Evolutionary conservation across 2,113 vertebrate genomes (phyloP).

Genomic region (Microtus montanus): DNA sequence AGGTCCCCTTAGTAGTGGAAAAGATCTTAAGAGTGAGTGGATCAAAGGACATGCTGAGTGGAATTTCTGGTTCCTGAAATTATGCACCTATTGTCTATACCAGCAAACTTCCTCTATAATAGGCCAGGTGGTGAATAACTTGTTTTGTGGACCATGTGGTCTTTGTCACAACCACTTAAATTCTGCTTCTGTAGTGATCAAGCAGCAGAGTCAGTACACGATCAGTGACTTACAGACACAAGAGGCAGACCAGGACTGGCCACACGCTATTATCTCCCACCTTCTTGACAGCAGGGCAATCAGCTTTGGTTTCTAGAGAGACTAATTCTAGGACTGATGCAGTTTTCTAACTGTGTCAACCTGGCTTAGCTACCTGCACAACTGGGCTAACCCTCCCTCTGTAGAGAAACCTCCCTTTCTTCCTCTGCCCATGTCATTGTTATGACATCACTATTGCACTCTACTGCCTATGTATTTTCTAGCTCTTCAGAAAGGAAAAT

Average conservation of each 20-base stretch:
- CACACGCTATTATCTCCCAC: background rate
- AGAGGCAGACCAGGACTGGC: background rate
- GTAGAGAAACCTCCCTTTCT: rapidly evolving
- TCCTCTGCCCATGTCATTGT: background rate
- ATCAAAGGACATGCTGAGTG: constrained; percentile 56
- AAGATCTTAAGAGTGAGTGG: constrained; percentile 25
- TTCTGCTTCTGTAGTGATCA: background rate
- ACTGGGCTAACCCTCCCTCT: background rate
- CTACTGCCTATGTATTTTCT: background rate
- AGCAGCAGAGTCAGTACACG: background rate
- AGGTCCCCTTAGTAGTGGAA: background rate
- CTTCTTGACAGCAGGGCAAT: background rate
- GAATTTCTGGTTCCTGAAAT: constrained; percentile 46
- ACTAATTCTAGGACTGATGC: background rate
- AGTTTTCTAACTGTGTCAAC: background rate
- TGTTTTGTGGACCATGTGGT: background rate
- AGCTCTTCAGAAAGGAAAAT: background rate
- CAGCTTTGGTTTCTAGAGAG: background rate
- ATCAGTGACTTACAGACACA: background rate
- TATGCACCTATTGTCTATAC: constrained; percentile 33
- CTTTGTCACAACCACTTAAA: background rate
- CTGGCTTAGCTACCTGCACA: constrained; percentile 4
- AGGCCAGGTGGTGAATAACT: background rate
- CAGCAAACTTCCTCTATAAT: background rate
- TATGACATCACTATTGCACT: background rate